These are phyloP conservation scores for Podarcis cretensis DNA, from an alignment of 2,113 vertebrate species.

Conservation along the genomic window DNA sequence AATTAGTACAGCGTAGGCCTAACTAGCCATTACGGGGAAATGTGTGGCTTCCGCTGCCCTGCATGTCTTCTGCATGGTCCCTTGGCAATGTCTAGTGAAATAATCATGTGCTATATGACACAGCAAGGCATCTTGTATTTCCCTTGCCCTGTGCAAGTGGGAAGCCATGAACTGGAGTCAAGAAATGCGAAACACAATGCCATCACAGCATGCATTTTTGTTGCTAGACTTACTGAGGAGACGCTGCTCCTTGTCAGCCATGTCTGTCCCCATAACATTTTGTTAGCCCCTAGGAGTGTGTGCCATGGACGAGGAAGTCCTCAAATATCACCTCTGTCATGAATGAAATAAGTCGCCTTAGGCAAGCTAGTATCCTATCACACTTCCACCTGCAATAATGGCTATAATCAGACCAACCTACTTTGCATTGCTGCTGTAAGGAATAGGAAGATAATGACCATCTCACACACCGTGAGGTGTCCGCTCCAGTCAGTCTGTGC, in stretches of 20 bases:
- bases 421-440: neutral
- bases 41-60: neutral
- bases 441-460: neutral
- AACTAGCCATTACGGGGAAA: slow-evolving; percentile 3
- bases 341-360: neutral
- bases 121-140: neutral
- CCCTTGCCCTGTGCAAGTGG: neutral
- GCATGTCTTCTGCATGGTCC: neutral
- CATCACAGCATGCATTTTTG: neutral
- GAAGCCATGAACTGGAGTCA: neutral
- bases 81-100: neutral
- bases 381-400: neutral
- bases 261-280: neutral
- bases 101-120: neutral
- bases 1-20: neutral
- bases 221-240: neutral
- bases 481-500: too few species aligned
- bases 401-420: neutral
- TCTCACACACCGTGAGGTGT: too few species aligned
- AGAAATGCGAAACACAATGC: neutral
- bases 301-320: neutral
- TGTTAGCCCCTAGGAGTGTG: neutral
- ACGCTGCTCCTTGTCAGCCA: neutral
- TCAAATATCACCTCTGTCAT: neutral
- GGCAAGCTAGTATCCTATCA: neutral